Evolutionary conservation across 1,140 invertebrate species (phyloP).

Genomic region (Eufriesea mexicana): DNA sequence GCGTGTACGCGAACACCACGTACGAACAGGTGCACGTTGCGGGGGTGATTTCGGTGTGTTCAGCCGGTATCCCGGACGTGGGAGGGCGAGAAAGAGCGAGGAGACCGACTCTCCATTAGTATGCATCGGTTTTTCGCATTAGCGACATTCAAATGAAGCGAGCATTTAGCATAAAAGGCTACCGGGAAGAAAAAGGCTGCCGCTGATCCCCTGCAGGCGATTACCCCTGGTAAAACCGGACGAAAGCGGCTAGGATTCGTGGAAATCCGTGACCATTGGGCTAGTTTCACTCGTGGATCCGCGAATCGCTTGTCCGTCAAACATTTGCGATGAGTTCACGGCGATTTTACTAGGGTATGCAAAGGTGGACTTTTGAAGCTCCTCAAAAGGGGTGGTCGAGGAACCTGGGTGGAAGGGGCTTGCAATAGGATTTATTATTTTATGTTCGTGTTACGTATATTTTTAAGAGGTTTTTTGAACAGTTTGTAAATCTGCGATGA

Average conservation of each 20-base stretch:
- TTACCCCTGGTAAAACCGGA: slow-evolving; percentile 2
- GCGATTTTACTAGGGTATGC: too few relatives aligned
- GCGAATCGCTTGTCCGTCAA: background rate
- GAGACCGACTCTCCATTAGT: slow-evolving; percentile 76
- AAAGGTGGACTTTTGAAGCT: too few relatives aligned
- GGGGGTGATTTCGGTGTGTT: slow-evolving; percentile 30
- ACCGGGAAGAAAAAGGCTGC: slow-evolving; percentile 39
- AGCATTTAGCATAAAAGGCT: slow-evolving; percentile 81
- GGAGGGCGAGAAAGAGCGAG: slow-evolving; percentile 1
- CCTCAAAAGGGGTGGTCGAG: too few relatives aligned
- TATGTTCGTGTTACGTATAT: too few relatives aligned
- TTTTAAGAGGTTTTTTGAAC: too few relatives aligned
- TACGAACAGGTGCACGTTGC: slow-evolving; percentile 33
- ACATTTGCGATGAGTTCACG: background rate
- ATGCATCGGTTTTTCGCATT: slow-evolving; percentile 82
- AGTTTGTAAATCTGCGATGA: too few relatives aligned
- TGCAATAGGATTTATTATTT: too few relatives aligned
- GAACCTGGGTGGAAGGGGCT: too few relatives aligned
- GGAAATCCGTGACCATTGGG: background rate
- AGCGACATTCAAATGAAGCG: slow-evolving; percentile 81
- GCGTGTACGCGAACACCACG: slow-evolving; percentile 10
- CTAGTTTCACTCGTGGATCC: too few relatives aligned
- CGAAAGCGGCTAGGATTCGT: background rate
- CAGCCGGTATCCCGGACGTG: background rate
- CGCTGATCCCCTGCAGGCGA: slow-evolving; percentile 14